Percentiles rank a stretch among this genome's conserved stretches.
phyloP scores from a whole-genome alignment of 2,113 vertebrate species.

The Lota lota region DNA sequence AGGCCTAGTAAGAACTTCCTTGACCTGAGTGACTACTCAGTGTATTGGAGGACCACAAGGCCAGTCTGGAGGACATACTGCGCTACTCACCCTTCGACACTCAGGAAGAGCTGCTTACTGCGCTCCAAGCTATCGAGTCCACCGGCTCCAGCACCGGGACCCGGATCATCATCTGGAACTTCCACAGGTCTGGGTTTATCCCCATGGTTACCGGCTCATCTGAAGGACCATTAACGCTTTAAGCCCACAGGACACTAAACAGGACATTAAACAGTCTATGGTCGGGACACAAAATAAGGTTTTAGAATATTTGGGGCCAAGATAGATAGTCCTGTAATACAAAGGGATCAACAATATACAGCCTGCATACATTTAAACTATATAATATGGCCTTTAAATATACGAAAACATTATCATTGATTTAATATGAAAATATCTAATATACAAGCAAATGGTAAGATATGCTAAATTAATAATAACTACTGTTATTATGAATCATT shows the following conservation, averaged over 20 bases:
- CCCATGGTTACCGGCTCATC: too few species aligned
- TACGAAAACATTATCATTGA: too few species aligned
- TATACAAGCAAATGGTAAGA: too few species aligned
- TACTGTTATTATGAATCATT: too few species aligned
- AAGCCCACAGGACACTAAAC: background rate
- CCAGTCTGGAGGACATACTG: constrained; percentile 85
- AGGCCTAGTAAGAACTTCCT: constrained; percentile 42
- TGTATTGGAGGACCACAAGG: constrained; percentile 63
- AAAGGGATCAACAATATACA: too few species aligned
- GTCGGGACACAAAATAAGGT: too few species aligned
- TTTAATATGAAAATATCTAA: too few species aligned
- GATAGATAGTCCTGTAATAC: too few species aligned
- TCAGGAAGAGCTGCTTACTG: constrained; percentile 76
- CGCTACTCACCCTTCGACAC: constrained; percentile 80
- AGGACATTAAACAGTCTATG: background rate
- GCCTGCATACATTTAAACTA: too few species aligned
- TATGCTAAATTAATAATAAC: too few species aligned
- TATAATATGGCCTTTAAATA: too few species aligned
- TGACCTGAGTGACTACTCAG: constrained; percentile 74
- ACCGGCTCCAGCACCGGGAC: constrained; percentile 83
- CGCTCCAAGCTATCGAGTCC: constrained; percentile 76
- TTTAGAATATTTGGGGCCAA: too few species aligned
- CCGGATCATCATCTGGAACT: constrained; percentile 94
- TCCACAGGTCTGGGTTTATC: constrained; percentile 76
- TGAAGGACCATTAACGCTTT: background rate